A percentile compares a stretch with the other conserved stretches of the same genome.
Evolutionary conservation across 2,113 vertebrate genomes (phyloP).

Genomic region (Daubentonia madagascariensis): DNA sequence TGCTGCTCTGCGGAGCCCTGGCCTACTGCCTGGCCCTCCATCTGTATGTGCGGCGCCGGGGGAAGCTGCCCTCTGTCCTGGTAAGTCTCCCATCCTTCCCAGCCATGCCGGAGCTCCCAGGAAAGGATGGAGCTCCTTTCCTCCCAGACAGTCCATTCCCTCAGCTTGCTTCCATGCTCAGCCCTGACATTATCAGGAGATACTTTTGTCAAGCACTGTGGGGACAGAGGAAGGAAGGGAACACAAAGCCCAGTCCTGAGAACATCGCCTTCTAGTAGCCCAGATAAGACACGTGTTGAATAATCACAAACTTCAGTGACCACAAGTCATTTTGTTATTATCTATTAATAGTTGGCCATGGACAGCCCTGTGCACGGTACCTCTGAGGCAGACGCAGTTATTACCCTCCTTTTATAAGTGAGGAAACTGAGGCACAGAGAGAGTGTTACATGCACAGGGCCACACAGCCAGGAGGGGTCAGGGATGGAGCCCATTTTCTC

Average conservation of each 20-base stretch:
- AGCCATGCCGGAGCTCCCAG: no score
- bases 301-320: not conserved
- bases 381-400: not conserved
- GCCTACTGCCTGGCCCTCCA: constrained; percentile 45
- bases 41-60: constrained; percentile 64
- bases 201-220: not conserved
- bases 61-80: constrained; percentile 75
- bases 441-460: not conserved
- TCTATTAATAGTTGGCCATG: not conserved
- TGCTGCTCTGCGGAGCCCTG: constrained; percentile 59
- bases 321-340: fast-evolving
- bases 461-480: not conserved
- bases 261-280: not conserved
- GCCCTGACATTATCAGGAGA: not conserved
- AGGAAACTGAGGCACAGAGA: not conserved
- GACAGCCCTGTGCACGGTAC: not conserved
- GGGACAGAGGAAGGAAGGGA: not conserved
- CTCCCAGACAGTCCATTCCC: no score
- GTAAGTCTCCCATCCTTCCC: constrained; percentile 73
- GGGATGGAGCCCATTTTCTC: not conserved
- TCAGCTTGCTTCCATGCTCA: not conserved
- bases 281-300: not conserved
- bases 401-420: not conserved
- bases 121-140: not conserved
- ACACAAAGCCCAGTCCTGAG: not conserved